Conservation (phyloP, 2,113 vertebrate species). For the Tachysurus fulvidraco region DNA sequence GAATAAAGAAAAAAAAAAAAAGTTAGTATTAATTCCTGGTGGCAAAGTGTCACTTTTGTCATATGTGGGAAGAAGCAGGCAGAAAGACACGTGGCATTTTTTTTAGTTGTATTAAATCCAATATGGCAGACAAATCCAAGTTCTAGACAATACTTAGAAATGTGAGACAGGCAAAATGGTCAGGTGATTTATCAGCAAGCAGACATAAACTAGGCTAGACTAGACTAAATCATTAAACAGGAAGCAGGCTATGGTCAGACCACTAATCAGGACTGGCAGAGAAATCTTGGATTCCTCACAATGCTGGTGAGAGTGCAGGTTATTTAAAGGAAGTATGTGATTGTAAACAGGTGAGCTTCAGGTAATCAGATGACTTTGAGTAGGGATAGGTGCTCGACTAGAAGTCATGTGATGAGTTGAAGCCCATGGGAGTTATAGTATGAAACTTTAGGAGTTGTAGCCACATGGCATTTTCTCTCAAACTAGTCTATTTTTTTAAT, state of each 20-base stretch:
- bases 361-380: background rate
- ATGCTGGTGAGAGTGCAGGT: background rate
- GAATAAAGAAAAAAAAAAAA: too few species aligned
- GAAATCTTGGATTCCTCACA: background rate
- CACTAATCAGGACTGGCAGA: background rate
- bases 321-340: background rate
- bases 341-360: background rate
- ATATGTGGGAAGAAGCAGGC: background rate
- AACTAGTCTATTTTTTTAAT: background rate
- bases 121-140: background rate
- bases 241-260: constrained; percentile 4
- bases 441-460: background rate
- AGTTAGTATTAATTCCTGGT: background rate
- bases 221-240: background rate
- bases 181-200: background rate
- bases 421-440: background rate
- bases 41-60: background rate
- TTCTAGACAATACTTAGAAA: background rate
- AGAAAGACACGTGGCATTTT: background rate
- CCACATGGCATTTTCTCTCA: background rate
- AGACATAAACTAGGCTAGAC: constrained; percentile 8
- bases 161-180: background rate
- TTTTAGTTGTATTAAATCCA: background rate
- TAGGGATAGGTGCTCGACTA: background rate
- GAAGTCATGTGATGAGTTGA: background rate